Percentiles rank a stretch among this genome's conserved stretches.
These are phyloP conservation scores for Microctenopoma steveboyesi DNA, from an alignment of 2,797 vertebrate species.

Conservation along the genomic window DNA sequence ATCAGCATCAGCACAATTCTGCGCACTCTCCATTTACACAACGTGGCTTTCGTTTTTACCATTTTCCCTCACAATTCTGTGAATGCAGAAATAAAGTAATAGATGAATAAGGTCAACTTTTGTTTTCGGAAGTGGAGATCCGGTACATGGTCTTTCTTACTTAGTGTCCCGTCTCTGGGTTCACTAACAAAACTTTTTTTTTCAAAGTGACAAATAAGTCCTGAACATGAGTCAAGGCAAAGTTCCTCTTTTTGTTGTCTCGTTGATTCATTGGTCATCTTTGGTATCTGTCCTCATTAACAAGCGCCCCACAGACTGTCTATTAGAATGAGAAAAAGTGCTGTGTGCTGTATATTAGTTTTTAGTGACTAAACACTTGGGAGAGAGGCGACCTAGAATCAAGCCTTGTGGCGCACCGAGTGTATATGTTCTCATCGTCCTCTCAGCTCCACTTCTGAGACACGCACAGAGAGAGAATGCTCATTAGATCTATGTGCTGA, in stretches of 20 bases:
- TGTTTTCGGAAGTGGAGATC: conserved; percentile 40
- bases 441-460: conserved; percentile 82
- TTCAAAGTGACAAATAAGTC: conserved; percentile 59
- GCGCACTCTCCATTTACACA: conserved; percentile 18
- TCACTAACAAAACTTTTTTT: conserved; percentile 31
- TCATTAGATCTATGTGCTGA: conserved; percentile 84
- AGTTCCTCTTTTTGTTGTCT: conserved; percentile 57
- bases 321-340: conserved; percentile 79
- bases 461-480: conserved; percentile 65
- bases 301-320: conserved; percentile 72
- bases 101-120: not conserved
- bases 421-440: conserved; percentile 81
- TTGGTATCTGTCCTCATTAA: conserved; percentile 71
- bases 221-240: conserved; percentile 56
- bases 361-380: conserved; percentile 85
- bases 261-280: conserved; percentile 40
- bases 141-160: not conserved
- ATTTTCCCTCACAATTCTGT: conserved; percentile 38
- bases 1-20: conserved; percentile 59
- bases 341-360: conserved; percentile 77
- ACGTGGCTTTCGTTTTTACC: conserved; percentile 43
- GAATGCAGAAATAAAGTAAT: conserved; percentile 50
- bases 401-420: conserved; percentile 79
- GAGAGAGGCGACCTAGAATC: conserved; percentile 85
- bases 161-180: not conserved